phyloP scores from a whole-genome alignment of 2,888 invertebrate genomes.

The Lydus trimaculatus region DNA sequence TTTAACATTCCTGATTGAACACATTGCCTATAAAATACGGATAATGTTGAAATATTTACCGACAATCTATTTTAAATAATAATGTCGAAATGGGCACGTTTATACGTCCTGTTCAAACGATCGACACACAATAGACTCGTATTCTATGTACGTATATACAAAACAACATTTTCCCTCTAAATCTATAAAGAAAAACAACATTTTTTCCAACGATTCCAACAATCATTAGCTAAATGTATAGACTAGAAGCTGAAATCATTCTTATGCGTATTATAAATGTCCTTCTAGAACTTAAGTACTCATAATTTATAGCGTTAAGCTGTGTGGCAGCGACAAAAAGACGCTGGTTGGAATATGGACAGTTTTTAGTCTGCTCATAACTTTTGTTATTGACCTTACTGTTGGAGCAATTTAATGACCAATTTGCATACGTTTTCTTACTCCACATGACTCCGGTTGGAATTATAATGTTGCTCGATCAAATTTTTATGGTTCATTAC shows the following conservation, averaged over 20 bases:
- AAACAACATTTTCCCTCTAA: neutral
- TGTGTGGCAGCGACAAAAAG: neutral
- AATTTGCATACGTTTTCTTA: conserved; percentile 12
- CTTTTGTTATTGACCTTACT: neutral
- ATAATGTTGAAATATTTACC: conserved; percentile 9
- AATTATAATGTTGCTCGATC: conserved; percentile 38
- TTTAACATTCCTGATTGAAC: conserved; percentile 2
- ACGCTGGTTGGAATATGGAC: neutral
- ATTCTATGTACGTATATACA: neutral
- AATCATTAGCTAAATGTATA: neutral
- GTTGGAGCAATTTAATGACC: neutral
- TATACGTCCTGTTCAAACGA: neutral
- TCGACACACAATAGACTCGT: conserved; percentile 4
- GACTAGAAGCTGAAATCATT: too few species aligned
- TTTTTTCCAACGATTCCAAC: neutral
- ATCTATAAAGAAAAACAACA: neutral
- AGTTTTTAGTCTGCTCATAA: too few species aligned
- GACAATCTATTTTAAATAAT: conserved; percentile 8
- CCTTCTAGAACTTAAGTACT: neutral
- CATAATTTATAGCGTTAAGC: neutral
- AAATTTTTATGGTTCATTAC: conserved; percentile 35
- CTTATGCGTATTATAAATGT: neutral
- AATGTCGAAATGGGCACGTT: conserved; percentile 3
- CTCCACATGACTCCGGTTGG: neutral
- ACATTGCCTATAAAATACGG: conserved; percentile 1